phyloP scores from a whole-genome alignment of 2,797 vertebrate genomes.

The Liasis olivaceus region DNA sequence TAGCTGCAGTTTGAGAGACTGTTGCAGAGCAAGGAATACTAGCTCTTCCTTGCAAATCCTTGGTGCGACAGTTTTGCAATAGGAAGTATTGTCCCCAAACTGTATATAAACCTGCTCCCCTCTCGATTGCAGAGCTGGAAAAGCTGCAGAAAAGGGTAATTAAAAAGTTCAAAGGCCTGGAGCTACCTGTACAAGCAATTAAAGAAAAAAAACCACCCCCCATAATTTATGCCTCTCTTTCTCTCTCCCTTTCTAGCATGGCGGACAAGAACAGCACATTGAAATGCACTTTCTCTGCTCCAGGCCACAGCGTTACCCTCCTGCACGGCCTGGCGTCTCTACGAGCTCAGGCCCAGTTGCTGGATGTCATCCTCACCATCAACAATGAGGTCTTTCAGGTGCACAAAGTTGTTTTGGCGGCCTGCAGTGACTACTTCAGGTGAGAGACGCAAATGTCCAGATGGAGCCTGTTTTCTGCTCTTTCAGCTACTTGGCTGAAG shows the following conservation, averaged over 20 bases:
- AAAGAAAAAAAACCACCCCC: not conserved
- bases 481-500: not conserved
- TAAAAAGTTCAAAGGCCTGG: not conserved
- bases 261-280: conserved; percentile 91
- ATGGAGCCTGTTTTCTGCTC: not conserved
- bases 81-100: not conserved
- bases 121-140: not conserved
- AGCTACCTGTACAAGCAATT: not conserved
- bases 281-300: conserved; percentile 93
- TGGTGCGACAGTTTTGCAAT: not conserved
- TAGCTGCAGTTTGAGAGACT: not conserved
- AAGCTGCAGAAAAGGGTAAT: not conserved
- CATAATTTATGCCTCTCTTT: conserved; percentile 43
- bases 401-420: conserved; percentile 94
- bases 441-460: conserved; percentile 62
- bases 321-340: conserved; percentile 91
- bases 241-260: conserved; percentile 80
- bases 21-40: not conserved
- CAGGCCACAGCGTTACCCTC: conserved; percentile 89
- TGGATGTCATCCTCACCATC: conserved; percentile 92
- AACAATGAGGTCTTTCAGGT: conserved; percentile 92
- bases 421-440: conserved; percentile 99
- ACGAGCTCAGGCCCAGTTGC: conserved; percentile 90
- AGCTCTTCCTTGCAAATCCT: not conserved
- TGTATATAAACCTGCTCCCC: not conserved